Conservation (phyloP, 2,888 invertebrate species). For the Linhomoeus sp. region DNA sequence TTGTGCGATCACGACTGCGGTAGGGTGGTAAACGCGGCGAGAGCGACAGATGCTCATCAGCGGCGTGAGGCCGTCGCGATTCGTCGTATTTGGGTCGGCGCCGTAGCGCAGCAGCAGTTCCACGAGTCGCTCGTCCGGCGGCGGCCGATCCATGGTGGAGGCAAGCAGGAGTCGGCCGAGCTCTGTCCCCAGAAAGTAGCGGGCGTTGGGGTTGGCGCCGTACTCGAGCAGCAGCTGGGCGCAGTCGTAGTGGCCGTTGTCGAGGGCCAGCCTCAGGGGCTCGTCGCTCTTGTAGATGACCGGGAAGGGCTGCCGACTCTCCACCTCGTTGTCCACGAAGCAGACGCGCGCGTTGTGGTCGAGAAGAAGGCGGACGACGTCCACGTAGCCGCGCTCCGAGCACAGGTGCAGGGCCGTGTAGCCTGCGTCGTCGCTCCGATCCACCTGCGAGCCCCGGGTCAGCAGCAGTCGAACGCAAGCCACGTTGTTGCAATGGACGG, state of each 20-base stretch:
- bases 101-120: slow-evolving; percentile 61
- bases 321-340: slow-evolving; percentile 12
- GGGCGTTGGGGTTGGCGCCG: slow-evolving; percentile 70
- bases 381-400: slow-evolving; percentile 42
- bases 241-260: slow-evolving; percentile 54
- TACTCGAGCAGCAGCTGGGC: slow-evolving; percentile 48
- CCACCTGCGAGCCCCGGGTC: slow-evolving; percentile 43
- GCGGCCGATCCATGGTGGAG: slow-evolving; percentile 31
- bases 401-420: slow-evolving; percentile 73
- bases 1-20: slow-evolving; percentile 4
- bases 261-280: slow-evolving; percentile 64
- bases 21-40: slow-evolving; percentile 45
- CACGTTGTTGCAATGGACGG: slow-evolving; percentile 56
- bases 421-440: slow-evolving; percentile 51
- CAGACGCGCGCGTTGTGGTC: slow-evolving; percentile 9
- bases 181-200: slow-evolving; percentile 40
- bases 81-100: slow-evolving; percentile 64
- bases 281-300: slow-evolving; percentile 40
- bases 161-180: slow-evolving; percentile 61
- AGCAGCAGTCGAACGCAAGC: slow-evolving; percentile 59
- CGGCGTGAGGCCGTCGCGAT: slow-evolving; percentile 65
- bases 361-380: slow-evolving; percentile 18
- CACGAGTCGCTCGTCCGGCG: slow-evolving; percentile 40
- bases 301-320: slow-evolving; percentile 24
- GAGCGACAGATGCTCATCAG: slow-evolving; percentile 71